These are phyloP conservation scores for Pterocles gutturalis DNA, from an alignment of 2,113 vertebrate genomes.

Conservation along the genomic window DNA sequence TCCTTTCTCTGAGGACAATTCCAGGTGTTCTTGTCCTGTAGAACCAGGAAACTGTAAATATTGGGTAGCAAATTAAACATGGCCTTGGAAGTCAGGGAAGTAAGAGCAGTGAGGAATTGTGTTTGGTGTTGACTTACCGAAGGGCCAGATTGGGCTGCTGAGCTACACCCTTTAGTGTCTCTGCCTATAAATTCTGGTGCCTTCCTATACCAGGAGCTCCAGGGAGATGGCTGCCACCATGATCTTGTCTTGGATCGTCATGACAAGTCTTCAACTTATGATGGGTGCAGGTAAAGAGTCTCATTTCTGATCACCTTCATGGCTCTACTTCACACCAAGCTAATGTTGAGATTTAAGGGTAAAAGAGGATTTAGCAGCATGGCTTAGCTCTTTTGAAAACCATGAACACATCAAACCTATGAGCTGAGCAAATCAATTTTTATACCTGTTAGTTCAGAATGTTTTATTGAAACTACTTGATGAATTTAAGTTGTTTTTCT, in stretches of 20 bases:
- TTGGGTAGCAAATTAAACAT: background rate
- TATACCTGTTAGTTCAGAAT: background rate
- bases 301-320: background rate
- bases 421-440: background rate
- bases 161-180: background rate
- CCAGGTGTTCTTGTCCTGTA: background rate
- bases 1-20: background rate
- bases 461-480: background rate
- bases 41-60: background rate
- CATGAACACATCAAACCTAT: background rate
- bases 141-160: background rate
- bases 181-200: slow-evolving; percentile 25
- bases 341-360: background rate
- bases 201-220: background rate
- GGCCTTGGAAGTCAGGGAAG: background rate
- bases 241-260: slow-evolving; percentile 26
- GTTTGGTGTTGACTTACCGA: background rate
- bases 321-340: background rate
- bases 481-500: background rate
- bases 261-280: background rate
- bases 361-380: background rate
- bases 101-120: background rate
- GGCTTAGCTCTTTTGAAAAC: background rate
- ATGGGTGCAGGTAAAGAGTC: slow-evolving; percentile 36
- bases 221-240: background rate